These are phyloP conservation scores for Phrynosoma blainvillii DNA, from an alignment of 2,113 vertebrate species.

Conservation along the genomic window DNA sequence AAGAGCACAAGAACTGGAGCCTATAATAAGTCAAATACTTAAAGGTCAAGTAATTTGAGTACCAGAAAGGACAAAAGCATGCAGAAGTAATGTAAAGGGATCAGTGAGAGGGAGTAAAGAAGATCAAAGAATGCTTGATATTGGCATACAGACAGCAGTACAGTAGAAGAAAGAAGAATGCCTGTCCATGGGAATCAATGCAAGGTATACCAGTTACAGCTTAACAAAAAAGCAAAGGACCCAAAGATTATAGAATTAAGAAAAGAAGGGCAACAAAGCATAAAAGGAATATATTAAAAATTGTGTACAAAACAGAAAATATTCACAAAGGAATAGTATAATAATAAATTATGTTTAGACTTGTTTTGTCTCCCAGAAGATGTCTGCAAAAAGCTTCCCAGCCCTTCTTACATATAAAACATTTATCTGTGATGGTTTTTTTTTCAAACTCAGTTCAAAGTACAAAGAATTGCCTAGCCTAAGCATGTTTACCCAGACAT, in stretches of 20 bases:
- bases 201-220: background rate
- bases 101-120: background rate
- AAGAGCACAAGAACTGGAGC: background rate
- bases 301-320: background rate
- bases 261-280: background rate
- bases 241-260: background rate
- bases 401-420: background rate
- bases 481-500: background rate
- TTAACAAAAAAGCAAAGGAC: background rate
- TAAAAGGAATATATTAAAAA: background rate
- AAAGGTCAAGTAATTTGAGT: conserved; percentile 32
- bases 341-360: background rate
- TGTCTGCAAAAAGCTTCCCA: background rate
- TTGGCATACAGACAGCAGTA: background rate
- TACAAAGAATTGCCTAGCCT: background rate
- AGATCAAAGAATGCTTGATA: conserved; percentile 5
- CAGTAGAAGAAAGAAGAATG: conserved; percentile 3
- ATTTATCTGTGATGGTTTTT: background rate
- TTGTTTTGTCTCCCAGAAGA: background rate
- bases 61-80: background rate
- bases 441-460: background rate
- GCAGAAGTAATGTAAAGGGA: background rate
- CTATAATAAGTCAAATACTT: background rate
- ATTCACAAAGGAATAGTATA: background rate
- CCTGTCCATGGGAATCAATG: background rate